Evolutionary conservation across 2,888 invertebrate species (phyloP).

Genomic region (Dromius quadrimaculatus): DNA sequence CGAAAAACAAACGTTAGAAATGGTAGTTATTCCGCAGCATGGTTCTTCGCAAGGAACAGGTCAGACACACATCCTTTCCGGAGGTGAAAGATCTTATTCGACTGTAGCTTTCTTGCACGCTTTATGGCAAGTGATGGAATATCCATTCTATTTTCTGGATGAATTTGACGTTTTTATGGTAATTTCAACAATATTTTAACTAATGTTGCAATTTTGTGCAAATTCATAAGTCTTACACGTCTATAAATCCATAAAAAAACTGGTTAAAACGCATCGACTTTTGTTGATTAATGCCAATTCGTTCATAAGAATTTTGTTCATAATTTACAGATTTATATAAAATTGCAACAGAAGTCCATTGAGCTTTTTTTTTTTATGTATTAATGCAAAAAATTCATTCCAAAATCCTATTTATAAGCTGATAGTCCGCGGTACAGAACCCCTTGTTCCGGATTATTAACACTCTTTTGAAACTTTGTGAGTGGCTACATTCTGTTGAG

Average conservation of each 20-base stretch:
- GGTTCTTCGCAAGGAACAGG: constrained; percentile 66
- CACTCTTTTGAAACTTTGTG: too few relatives aligned
- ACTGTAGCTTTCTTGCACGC: constrained; percentile 94
- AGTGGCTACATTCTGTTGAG: too few relatives aligned
- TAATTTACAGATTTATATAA: too few relatives aligned
- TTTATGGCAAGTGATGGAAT: constrained; percentile 91
- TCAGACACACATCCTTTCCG: constrained; percentile 82
- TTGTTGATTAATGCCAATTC: too few relatives aligned
- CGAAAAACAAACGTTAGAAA: constrained; percentile 65
- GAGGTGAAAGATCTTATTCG: constrained; percentile 96
- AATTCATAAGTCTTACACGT: too few relatives aligned
- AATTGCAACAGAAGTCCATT: constrained; percentile 15
- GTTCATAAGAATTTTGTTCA: too few relatives aligned
- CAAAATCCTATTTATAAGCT: too few relatives aligned
- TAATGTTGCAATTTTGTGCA: too few relatives aligned
- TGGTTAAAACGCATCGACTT: too few relatives aligned
- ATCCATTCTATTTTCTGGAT: constrained; percentile 94
- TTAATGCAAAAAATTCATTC: background rate
- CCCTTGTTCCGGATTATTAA: too few relatives aligned
- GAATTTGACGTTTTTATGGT: constrained; percentile 99
- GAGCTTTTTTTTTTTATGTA: constrained; percentile 8
- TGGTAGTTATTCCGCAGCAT: constrained; percentile 71
- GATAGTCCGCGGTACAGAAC: too few relatives aligned
- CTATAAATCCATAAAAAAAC: too few relatives aligned
- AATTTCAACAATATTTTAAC: constrained; percentile 56